Conservation (phyloP, 2,797 vertebrate species). For the Scolopax rusticola region DNA sequence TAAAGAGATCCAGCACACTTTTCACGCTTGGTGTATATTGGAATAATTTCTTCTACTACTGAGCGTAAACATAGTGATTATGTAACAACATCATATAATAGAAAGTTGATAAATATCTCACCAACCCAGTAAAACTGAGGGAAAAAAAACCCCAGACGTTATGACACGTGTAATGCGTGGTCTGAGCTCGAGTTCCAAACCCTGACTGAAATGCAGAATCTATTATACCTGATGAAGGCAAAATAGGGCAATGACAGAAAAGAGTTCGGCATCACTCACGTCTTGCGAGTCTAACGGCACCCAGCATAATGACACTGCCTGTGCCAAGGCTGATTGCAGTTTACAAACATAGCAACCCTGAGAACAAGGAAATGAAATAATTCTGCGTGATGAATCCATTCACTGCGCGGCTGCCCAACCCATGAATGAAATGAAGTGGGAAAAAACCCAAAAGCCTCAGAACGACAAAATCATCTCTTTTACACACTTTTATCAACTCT, state of each 20-base stretch:
- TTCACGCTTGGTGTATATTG: neutral
- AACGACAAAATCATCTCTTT: neutral
- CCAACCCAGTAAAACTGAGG: neutral
- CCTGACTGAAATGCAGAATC: neutral
- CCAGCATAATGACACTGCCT: neutral
- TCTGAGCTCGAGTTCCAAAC: neutral
- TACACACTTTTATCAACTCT: neutral
- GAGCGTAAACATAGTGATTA: neutral
- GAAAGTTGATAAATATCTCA: neutral
- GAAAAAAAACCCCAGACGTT: neutral
- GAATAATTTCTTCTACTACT: neutral
- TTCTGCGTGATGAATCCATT: neutral
- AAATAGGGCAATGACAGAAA: neutral
- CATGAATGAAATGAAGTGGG: neutral
- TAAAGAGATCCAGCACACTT: neutral
- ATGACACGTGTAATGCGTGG: fast-evolving
- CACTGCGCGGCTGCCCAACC: neutral
- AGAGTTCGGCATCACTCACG: neutral
- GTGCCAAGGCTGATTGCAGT: neutral
- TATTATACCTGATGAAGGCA: neutral
- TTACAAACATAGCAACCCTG: neutral
- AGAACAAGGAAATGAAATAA: neutral
- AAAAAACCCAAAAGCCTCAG: neutral
- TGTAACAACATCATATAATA: neutral
- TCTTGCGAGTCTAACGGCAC: neutral